Percentiles rank a stretch among this genome's conserved stretches.
phyloP scores from a whole-genome alignment of 2,888 invertebrate species.

The Limnephilus lunatus region DNA sequence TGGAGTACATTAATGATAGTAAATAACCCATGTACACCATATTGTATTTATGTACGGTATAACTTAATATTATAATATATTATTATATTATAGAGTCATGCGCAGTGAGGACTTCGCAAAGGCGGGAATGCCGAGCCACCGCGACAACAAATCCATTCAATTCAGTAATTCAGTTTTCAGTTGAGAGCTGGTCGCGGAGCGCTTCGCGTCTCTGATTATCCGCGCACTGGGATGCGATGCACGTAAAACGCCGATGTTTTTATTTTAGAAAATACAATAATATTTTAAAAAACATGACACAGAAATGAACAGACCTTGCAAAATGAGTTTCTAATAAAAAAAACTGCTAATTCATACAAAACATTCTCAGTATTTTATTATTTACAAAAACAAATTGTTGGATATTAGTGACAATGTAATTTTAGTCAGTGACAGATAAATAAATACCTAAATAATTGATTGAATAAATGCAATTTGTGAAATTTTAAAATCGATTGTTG shows the following conservation, averaged over 20 bases:
- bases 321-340: not conserved
- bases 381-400: not conserved
- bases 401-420: not conserved
- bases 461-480: too few species aligned
- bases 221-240: not conserved
- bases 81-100: constrained; percentile 4
- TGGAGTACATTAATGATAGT: too few species aligned
- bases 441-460: not conserved
- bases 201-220: not conserved
- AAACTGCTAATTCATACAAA: not conserved
- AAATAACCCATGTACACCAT: too few species aligned
- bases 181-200: not conserved
- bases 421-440: not conserved
- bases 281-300: not conserved
- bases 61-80: too few species aligned
- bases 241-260: not conserved
- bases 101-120: not conserved
- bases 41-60: too few species aligned
- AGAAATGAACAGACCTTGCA: not conserved
- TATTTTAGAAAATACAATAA: not conserved
- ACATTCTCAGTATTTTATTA: not conserved
- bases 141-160: not conserved
- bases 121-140: constrained; percentile 23
- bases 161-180: not conserved
- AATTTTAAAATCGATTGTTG: not conserved